These are phyloP conservation scores for Acropora yongei DNA, from an alignment of 64 coral and sea anemone genomes.

Conservation along the genomic window DNA sequence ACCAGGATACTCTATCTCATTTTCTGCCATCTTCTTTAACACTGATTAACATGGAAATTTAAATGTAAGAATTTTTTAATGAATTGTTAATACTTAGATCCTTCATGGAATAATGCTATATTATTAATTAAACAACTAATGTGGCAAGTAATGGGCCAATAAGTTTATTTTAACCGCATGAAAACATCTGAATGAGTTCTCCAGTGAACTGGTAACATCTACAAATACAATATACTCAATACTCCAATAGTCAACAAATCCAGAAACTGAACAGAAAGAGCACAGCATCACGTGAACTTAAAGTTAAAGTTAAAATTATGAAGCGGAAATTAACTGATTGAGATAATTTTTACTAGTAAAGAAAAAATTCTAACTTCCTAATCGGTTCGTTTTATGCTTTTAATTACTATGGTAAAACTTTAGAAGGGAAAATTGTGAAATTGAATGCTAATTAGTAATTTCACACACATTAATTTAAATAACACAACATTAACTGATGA, in stretches of 20 bases:
- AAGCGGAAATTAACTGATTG: not conserved
- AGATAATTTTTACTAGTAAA: too few species aligned
- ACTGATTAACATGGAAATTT: conserved; percentile 17
- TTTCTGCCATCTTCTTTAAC: conserved; percentile 40
- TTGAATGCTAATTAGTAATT: too few species aligned
- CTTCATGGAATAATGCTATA: too few species aligned
- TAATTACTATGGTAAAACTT: too few species aligned
- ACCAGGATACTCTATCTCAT: conserved; percentile 42
- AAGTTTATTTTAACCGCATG: conserved; percentile 21
- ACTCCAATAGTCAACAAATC: too few species aligned
- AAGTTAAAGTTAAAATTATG: not conserved
- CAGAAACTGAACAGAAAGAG: too few species aligned
- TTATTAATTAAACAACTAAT: not conserved
- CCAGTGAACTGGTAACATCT: not conserved
- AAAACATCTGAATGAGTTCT: conserved; percentile 36
- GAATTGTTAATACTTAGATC: too few species aligned
- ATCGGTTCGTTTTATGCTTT: too few species aligned
- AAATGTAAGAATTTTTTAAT: not conserved
- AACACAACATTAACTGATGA: not conserved
- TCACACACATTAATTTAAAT: too few species aligned
- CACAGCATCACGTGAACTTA: too few species aligned
- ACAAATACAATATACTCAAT: not conserved
- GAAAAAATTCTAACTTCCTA: too few species aligned
- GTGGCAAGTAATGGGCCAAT: conserved; percentile 33
- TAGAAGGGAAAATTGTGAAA: too few species aligned